Base-by-base conservation (phyloP, 1,140 invertebrate species). In the Drosophila oshimai region DNA sequence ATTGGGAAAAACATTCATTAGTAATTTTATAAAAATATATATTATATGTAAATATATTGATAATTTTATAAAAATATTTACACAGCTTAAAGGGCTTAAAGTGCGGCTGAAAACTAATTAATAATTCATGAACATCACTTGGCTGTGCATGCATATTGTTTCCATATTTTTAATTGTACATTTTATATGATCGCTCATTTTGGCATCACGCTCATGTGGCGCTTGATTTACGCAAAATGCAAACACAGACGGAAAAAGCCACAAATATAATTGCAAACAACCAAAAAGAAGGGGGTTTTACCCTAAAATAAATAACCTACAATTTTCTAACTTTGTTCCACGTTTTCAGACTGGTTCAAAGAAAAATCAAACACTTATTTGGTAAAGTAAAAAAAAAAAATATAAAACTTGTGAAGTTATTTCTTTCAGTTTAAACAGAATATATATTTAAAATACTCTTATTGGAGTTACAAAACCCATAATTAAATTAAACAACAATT, bases 111-210 rank as follows among this genome's bases (percentile, higher is more conserved):
- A 34, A 41, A 3, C 3, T 13, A 26, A 72, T 72, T 61, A 73
- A 47, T 54, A 54, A 73, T 73, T 64, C 57, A 64, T 70, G 47
- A 22, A 53, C 64, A 41, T 54, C 37, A 20, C 20, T 7, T 9
- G 26, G 18, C 4, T 20, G n/a, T 20, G 28, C 24, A 33, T 29
- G 49, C 5, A 50, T 44, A 29, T 36, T 33, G 37, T 58, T 28
- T 42, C 18, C 17, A 33, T 64, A 53, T 55, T 37, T 55, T 31
- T 33, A 39, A 46, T 53, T 67, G 42, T 49, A 47, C 42, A 37
- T 51, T 51, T 46, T 71, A 61, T 47, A 72, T 46, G 51, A 45
- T 39, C 31, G n/a, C 41, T 70, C 49, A 70, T 58, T 72, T 45
- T n/a, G 51, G 42, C 64, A 20, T 39, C 39, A 44, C 45, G 46